A percentile compares a stretch with the other conserved stretches of the same genome.
Conservation (phyloP, 92 coral and sea anemone species). For the Diadumene lineata region DNA sequence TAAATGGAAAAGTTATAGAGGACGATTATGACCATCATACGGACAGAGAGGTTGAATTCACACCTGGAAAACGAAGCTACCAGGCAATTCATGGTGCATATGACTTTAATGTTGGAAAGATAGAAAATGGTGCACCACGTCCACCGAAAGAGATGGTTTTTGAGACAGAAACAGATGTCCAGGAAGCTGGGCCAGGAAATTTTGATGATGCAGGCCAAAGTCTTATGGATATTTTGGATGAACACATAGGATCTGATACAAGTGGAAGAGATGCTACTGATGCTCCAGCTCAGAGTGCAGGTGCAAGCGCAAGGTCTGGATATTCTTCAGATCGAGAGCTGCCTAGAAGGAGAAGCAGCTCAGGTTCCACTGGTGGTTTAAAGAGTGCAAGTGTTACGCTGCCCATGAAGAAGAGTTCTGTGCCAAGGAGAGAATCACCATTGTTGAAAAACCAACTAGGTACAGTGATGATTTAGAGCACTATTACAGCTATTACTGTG, state of each 20-base stretch:
- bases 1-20: constrained; percentile 47
- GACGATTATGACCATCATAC: constrained; percentile 30
- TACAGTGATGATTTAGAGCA: not conserved
- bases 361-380: constrained; percentile 46
- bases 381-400: constrained; percentile 62
- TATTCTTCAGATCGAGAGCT: constrained; percentile 30
- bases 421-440: constrained; percentile 37
- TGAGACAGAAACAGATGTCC: constrained; percentile 19
- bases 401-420: constrained; percentile 52
- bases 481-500: too few species aligned
- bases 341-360: constrained; percentile 39
- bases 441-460: constrained; percentile 24
- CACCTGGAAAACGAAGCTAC: constrained; percentile 12
- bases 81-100: constrained; percentile 7
- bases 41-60: constrained; percentile 30
- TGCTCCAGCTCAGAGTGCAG: constrained; percentile 23
- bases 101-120: constrained; percentile 5
- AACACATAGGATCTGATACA: constrained; percentile 43
- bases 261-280: constrained; percentile 44
- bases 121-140: constrained; percentile 7
- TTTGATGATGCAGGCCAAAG: constrained; percentile 2
- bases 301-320: constrained; percentile 35
- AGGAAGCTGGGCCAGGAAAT: not conserved
- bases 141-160: constrained; percentile 35
- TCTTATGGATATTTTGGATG: not conserved